phyloP scores from a whole-genome alignment of 2,888 invertebrate genomes.

The Mycalesis mineus region DNA sequence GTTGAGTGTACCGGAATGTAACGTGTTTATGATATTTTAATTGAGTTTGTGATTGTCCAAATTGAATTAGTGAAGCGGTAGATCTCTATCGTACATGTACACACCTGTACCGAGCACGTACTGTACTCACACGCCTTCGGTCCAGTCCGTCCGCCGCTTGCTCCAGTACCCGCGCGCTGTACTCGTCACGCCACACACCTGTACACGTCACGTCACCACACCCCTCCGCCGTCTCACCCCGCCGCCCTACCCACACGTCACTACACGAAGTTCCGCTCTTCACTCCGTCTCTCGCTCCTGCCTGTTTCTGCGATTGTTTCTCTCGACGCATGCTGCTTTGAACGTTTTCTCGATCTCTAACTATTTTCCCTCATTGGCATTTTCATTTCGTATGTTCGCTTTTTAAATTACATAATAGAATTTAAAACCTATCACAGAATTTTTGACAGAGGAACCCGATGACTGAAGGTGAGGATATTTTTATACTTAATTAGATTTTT shows the following conservation, averaged over 20 bases:
- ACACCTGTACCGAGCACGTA: background rate
- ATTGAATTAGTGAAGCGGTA: background rate
- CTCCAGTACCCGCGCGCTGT: slow-evolving; percentile 38
- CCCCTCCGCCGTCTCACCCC: background rate
- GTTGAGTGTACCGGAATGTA: background rate
- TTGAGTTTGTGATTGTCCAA: background rate
- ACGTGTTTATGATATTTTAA: background rate
- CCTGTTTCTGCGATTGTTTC: slow-evolving; percentile 24
- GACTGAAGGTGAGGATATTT: slow-evolving; percentile 21
- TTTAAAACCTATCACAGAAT: slow-evolving; percentile 22
- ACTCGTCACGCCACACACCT: slow-evolving; percentile 26
- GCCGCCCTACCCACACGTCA: slow-evolving; percentile 34
- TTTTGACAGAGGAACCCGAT: slow-evolving; percentile 22
- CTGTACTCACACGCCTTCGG: slow-evolving; percentile 29
- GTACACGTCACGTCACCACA: background rate
- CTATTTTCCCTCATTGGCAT: slow-evolving; percentile 23
- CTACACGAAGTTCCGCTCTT: too few relatives aligned
- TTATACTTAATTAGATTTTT: slow-evolving; percentile 5
- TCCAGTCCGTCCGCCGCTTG: slow-evolving; percentile 43
- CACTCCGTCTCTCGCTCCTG: slow-evolving; percentile 17
- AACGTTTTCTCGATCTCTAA: slow-evolving; percentile 18
- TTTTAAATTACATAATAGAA: slow-evolving; percentile 23
- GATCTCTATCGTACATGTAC: background rate
- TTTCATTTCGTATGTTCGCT: slow-evolving; percentile 21
- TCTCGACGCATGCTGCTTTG: slow-evolving; percentile 31